These are phyloP conservation scores for Pycnomerus fuliginosus DNA, from an alignment of 2,888 invertebrate genomes.

Conservation along the genomic window DNA sequence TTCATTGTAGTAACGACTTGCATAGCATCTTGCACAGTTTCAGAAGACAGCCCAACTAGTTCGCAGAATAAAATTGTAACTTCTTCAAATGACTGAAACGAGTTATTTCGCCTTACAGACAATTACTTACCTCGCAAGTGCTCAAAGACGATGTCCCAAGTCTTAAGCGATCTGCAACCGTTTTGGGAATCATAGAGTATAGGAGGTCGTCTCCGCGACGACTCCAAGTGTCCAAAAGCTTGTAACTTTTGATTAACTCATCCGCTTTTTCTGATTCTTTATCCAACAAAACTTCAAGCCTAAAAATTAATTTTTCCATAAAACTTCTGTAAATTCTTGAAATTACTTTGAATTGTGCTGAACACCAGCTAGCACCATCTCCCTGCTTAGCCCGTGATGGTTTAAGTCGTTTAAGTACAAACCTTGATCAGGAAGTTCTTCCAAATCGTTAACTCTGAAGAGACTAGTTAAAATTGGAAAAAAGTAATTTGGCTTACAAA, in stretches of 20 bases:
- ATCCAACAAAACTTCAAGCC: constrained; percentile 77
- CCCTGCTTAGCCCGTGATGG: constrained; percentile 77
- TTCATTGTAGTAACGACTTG: constrained; percentile 81
- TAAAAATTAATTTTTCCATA: constrained; percentile 34
- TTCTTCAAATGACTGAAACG: constrained; percentile 67
- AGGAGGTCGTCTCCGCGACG: constrained; percentile 78
- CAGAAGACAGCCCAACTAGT: constrained; percentile 59
- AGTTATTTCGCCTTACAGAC: constrained; percentile 1
- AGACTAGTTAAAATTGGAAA: no score
- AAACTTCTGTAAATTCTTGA: background rate
- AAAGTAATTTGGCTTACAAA: constrained; percentile 61
- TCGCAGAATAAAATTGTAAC: constrained; percentile 79
- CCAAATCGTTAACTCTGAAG: constrained; percentile 81
- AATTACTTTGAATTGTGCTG: constrained; percentile 71
- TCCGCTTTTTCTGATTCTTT: constrained; percentile 74
- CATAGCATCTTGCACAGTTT: constrained; percentile 63
- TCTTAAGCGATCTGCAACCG: constrained; percentile 76
- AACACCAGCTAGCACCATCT: constrained; percentile 80
- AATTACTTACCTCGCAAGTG: constrained; percentile 67
- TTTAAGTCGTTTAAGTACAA: constrained; percentile 79
- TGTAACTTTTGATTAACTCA: constrained; percentile 73
- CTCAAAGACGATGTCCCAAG: constrained; percentile 71
- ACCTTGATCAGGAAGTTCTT: constrained; percentile 75
- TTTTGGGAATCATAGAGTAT: constrained; percentile 87
- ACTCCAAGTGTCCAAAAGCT: constrained; percentile 80